Conservation (phyloP, 2,113 vertebrate genomes). For the Salvator merianae region DNA sequence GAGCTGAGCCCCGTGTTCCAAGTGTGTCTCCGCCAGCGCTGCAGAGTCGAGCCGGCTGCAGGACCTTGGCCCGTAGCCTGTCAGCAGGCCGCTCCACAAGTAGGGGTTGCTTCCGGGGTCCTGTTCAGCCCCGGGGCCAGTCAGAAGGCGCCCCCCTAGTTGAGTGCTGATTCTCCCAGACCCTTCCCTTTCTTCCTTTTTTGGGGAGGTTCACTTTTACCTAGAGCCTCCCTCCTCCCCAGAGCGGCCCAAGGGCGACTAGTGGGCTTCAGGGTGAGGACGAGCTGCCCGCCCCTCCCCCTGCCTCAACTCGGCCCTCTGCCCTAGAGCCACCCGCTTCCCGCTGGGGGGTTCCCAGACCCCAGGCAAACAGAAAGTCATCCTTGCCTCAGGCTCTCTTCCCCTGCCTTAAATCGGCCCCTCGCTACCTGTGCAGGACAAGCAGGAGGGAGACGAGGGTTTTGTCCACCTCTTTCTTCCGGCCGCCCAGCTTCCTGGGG, state of each 20-base stretch:
- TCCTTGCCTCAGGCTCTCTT: too few species aligned
- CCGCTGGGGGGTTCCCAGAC: too few species aligned
- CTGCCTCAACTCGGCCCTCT: too few species aligned
- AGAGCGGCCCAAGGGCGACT: neutral
- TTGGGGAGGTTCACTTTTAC: too few species aligned
- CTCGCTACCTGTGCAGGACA: constrained; percentile 65
- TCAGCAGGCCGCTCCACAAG: neutral
- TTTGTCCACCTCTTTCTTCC: constrained; percentile 51
- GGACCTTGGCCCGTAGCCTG: neutral
- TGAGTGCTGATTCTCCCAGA: neutral
- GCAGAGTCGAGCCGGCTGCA: neutral
- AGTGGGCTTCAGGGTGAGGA: too few species aligned
- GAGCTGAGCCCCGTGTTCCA: neutral
- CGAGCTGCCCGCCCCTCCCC: too few species aligned
- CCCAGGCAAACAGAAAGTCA: too few species aligned
- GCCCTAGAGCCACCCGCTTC: too few species aligned
- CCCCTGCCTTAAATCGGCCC: neutral
- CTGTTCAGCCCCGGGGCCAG: neutral
- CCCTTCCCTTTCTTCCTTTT: too few species aligned
- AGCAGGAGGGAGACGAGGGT: constrained; percentile 67
- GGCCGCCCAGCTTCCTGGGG: constrained; percentile 19
- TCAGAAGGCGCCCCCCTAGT: neutral
- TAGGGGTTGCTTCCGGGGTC: neutral
- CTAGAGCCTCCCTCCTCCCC: neutral
- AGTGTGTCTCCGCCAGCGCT: neutral